phyloP scores from a whole-genome alignment of 2,797 vertebrate genomes.

The Crotalus adamanteus region DNA sequence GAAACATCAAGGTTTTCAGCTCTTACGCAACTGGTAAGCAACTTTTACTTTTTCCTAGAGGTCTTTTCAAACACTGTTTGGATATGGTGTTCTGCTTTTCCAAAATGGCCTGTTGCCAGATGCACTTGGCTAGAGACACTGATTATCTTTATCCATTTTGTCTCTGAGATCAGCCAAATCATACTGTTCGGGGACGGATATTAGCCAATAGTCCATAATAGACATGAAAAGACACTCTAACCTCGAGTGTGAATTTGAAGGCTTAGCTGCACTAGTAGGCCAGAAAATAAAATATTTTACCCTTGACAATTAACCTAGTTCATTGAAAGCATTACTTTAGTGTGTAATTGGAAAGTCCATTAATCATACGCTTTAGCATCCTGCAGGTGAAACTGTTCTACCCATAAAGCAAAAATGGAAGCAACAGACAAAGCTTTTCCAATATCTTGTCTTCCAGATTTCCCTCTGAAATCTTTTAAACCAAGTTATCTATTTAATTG shows the following conservation, averaged over 20 bases:
- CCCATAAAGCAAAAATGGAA: not conserved
- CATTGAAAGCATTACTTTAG: constrained; percentile 33
- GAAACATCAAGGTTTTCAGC: not conserved
- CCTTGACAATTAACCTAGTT: constrained; percentile 23
- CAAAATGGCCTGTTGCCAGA: not conserved
- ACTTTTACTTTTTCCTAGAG: not conserved
- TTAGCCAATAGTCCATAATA: not conserved
- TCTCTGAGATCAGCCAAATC: not conserved
- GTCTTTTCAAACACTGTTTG: not conserved
- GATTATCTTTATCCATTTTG: not conserved
- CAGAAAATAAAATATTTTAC: constrained; percentile 11
- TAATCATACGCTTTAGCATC: constrained; percentile 14
- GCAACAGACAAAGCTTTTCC: not conserved
- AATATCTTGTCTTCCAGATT: constrained; percentile 4
- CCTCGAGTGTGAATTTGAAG: not conserved
- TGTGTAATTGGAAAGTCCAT: not conserved
- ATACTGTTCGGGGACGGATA: not conserved
- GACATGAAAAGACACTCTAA: not conserved
- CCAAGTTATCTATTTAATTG: not conserved
- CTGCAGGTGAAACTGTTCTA: constrained; percentile 31
- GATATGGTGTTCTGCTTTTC: not conserved
- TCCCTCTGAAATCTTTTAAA: constrained; percentile 19
- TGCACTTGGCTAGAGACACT: not conserved
- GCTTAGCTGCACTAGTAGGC: not conserved
- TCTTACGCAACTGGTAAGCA: constrained; percentile 4